A percentile compares a stretch with the other conserved stretches of the same genome.
phyloP scores from a whole-genome alignment of 2,797 vertebrate species.

The Xerus rutilus region DNA sequence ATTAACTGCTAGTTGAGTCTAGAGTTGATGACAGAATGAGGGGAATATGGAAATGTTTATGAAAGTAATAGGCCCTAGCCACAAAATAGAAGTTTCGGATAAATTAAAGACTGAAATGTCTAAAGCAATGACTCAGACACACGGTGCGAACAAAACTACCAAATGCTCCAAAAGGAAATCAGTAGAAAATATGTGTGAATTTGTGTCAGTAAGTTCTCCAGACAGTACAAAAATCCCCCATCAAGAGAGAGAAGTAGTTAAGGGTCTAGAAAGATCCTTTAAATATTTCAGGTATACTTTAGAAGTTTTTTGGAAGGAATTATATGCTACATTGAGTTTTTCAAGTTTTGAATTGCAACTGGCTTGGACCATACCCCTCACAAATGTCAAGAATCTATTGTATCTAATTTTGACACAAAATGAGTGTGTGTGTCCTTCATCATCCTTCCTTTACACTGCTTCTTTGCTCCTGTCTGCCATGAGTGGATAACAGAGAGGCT shows the following conservation, averaged over 20 bases:
- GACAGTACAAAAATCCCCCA: slow-evolving; percentile 60
- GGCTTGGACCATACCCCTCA: background rate
- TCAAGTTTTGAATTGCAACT: slow-evolving; percentile 2
- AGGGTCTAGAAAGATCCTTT: slow-evolving; percentile 56
- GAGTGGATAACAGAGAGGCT: background rate
- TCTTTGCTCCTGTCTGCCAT: background rate
- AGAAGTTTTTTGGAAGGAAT: slow-evolving; percentile 46
- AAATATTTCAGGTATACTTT: slow-evolving; percentile 26
- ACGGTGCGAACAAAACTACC: slow-evolving; percentile 71
- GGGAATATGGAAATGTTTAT: slow-evolving; percentile 67
- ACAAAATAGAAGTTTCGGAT: slow-evolving; percentile 74
- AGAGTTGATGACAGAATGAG: slow-evolving; percentile 23
- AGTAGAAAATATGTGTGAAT: slow-evolving; percentile 70
- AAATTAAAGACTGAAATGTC: slow-evolving; percentile 78
- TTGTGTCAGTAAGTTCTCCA: slow-evolving; percentile 65
- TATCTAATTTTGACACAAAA: background rate
- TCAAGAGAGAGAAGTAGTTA: slow-evolving; percentile 23
- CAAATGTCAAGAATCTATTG: slow-evolving; percentile 1
- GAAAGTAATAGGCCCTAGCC: slow-evolving; percentile 62
- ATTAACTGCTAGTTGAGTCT: slow-evolving; percentile 46
- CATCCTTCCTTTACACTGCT: background rate
- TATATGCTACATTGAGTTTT: background rate
- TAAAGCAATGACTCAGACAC: slow-evolving; percentile 80
- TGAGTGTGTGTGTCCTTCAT: background rate
- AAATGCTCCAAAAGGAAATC: slow-evolving; percentile 68